These are phyloP conservation scores for Anhinga anhinga DNA, from an alignment of 2,113 vertebrate genomes.

Conservation along the genomic window DNA sequence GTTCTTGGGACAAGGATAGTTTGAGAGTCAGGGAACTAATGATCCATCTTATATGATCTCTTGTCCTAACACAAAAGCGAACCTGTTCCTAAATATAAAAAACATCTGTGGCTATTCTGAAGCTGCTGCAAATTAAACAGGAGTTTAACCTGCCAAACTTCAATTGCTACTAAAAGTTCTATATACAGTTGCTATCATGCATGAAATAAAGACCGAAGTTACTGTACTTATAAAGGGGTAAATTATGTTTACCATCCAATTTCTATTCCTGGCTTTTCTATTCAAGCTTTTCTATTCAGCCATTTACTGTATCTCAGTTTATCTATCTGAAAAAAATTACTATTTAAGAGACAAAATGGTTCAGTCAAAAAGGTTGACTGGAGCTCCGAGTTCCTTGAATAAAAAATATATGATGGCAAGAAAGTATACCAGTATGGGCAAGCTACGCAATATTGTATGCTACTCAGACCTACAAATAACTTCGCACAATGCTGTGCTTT, in stretches of 20 bases:
- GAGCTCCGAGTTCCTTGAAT: neutral
- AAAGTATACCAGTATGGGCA: neutral
- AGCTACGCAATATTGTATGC: neutral
- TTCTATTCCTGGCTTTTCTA: neutral
- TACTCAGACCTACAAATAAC: neutral
- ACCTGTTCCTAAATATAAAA: neutral
- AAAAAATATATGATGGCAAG: neutral
- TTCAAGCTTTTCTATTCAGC: neutral
- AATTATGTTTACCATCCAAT: neutral
- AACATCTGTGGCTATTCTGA: neutral
- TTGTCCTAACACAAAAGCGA: neutral
- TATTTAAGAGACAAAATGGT: neutral
- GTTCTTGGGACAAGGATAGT: neutral
- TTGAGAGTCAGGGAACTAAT: neutral
- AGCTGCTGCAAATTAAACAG: neutral
- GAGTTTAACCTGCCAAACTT: neutral
- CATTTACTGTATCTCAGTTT: neutral
- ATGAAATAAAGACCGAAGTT: neutral
- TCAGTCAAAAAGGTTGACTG: neutral
- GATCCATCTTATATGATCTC: neutral
- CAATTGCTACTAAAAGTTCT: neutral
- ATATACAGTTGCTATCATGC: neutral
- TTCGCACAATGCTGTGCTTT: neutral
- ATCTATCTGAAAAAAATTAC: neutral
- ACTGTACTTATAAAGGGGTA: neutral